A percentile compares a stretch with the other conserved stretches of the same genome.
phyloP scores from a whole-genome alignment of 1,140 invertebrate species.

The Ladona fulva region DNA sequence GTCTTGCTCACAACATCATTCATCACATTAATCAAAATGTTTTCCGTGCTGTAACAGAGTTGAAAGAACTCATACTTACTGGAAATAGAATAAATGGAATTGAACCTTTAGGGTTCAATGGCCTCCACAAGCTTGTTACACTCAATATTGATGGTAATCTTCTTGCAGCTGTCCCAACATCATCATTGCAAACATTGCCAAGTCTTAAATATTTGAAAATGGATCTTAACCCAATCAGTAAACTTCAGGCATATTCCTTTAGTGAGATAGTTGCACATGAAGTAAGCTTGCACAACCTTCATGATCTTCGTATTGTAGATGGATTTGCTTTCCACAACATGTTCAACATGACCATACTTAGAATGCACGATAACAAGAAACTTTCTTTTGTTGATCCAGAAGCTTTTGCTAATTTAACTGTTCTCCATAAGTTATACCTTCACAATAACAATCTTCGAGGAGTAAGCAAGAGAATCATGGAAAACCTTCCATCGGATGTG shows the following conservation, averaged over 20 bases:
- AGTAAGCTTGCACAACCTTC: background rate
- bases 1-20: slow-evolving; percentile 13
- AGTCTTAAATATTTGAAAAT: slow-evolving; percentile 7
- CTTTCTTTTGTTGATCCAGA: slow-evolving; percentile 4
- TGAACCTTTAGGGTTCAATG: slow-evolving; percentile 4
- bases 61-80: background rate
- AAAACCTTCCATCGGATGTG: background rate
- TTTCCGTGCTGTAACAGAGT: background rate
- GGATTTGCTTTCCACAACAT: slow-evolving; percentile 10
- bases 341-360: background rate
- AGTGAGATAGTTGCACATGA: background rate
- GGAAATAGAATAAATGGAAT: slow-evolving; percentile 12
- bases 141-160: background rate
- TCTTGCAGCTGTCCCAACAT: background rate
- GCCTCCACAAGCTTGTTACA: background rate
- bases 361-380: slow-evolving; percentile 9
- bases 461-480: background rate
- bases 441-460: slow-evolving; percentile 11
- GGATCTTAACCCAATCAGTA: slow-evolving; percentile 12
- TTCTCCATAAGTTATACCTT: background rate
- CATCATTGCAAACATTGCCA: background rate
- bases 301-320: slow-evolving; percentile 7
- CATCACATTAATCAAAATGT: slow-evolving; percentile 11
- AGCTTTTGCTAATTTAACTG: slow-evolving; percentile 6
- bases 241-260: slow-evolving; percentile 13